phyloP scores from a whole-genome alignment of 2,888 invertebrate genomes.

The Timandra comae region DNA sequence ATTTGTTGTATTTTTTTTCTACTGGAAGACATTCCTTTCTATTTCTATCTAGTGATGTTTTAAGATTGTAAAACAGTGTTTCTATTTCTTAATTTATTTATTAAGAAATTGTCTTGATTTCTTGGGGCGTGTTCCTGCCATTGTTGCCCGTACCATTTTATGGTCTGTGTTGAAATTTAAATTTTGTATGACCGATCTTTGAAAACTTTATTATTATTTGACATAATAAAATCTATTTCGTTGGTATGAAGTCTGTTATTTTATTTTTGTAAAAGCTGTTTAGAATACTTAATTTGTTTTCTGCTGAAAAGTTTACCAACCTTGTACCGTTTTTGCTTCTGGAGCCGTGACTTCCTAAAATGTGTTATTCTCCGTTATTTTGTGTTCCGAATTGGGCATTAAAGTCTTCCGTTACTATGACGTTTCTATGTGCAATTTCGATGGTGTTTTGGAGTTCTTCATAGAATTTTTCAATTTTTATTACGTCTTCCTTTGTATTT shows the following conservation, averaged over 20 bases:
- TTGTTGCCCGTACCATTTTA: constrained; percentile 17
- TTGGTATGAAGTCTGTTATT: constrained; percentile 13
- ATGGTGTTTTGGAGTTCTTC: constrained; percentile 11
- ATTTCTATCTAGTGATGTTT: constrained; percentile 5
- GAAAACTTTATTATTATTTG: constrained; percentile 15
- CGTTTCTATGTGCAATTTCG: constrained; percentile 11
- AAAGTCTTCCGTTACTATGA: constrained; percentile 18
- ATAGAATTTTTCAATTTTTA: constrained; percentile 18
- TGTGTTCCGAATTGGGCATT: constrained; percentile 15
- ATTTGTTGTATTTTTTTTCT: constrained; percentile 5
- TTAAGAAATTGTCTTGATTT: constrained; percentile 7
- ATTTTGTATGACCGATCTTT: constrained; percentile 4
- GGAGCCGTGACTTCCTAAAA: constrained; percentile 12
- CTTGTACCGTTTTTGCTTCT: constrained; percentile 18
- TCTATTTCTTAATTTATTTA: constrained; percentile 7
- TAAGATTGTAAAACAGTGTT: constrained; percentile 3
- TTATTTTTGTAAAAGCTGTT: constrained; percentile 19
- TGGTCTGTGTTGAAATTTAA: constrained; percentile 14
- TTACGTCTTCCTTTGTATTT: constrained; percentile 15
- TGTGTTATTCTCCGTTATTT: constrained; percentile 13
- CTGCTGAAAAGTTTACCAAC: constrained; percentile 11
- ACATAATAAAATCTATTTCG: constrained; percentile 19
- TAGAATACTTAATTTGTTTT: constrained; percentile 18
- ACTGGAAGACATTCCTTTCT: constrained; percentile 4
- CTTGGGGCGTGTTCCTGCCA: constrained; percentile 6